Evolutionary conservation across 2,888 invertebrate species (phyloP).

Genomic region (Erannis defoliaria): DNA sequence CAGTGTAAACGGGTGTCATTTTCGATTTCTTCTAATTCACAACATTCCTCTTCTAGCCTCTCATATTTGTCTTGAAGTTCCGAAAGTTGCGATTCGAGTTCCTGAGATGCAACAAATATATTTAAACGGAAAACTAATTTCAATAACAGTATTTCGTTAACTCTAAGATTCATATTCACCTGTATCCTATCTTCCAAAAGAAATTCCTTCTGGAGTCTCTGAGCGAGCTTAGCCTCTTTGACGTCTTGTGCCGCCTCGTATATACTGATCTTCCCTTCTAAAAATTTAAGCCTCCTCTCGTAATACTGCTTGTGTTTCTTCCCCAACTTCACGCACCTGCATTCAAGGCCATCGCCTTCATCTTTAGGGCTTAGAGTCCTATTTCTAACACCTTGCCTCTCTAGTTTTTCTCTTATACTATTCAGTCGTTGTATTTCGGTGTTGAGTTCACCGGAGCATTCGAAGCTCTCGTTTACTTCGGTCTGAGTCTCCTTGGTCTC

Average conservation of each 20-base stretch:
- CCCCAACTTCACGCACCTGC: constrained; percentile 83
- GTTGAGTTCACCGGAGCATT: constrained; percentile 84
- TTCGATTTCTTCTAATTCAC: constrained; percentile 91
- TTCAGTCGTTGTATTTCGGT: constrained; percentile 89
- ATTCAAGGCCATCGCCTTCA: constrained; percentile 78
- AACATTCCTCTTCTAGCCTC: constrained; percentile 89
- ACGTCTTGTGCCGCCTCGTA: constrained; percentile 89
- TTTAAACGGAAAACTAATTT: background rate
- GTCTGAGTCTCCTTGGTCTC: constrained; percentile 85
- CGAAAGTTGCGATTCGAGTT: constrained; percentile 84
- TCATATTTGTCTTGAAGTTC: constrained; percentile 88
- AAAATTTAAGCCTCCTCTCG: constrained; percentile 88
- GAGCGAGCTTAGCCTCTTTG: constrained; percentile 87
- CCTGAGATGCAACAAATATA: constrained; percentile 55
- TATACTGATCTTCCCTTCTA: constrained; percentile 88
- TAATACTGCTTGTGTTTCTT: constrained; percentile 88
- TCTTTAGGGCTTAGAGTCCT: constrained; percentile 77
- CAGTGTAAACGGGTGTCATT: constrained; percentile 90
- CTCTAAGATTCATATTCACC: constrained; percentile 54
- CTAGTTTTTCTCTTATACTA: constrained; percentile 88
- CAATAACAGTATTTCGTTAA: background rate
- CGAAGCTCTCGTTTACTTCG: constrained; percentile 84
- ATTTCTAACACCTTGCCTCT: constrained; percentile 86
- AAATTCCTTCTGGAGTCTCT: constrained; percentile 88
- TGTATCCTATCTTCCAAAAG: constrained; percentile 82